A percentile compares a stretch with the other conserved stretches of the same genome.
Conservation (phyloP, 2,797 vertebrate genomes). For the Benthosema pterotum region DNA sequence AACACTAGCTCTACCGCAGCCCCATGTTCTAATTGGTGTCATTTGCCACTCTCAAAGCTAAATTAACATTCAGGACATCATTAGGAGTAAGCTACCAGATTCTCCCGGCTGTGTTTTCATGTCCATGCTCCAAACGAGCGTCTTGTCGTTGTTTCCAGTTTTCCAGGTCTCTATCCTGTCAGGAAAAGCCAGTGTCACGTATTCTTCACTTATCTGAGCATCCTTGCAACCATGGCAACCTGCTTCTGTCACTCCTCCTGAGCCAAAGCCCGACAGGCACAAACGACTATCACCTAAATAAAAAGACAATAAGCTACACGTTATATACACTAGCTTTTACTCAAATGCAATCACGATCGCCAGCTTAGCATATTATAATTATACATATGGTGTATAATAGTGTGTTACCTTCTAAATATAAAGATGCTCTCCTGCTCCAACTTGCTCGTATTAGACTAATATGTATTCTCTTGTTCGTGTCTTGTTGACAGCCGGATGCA, state of each 20-base stretch:
- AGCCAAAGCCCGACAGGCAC: conserved; percentile 73
- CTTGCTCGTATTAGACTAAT: conserved; percentile 52
- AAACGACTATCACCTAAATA: conserved; percentile 60
- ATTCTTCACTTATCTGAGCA: conserved; percentile 77
- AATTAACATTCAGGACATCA: not conserved
- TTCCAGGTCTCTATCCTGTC: conserved; percentile 78
- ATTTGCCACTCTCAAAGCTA: too few relatives aligned
- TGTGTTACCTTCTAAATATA: conserved; percentile 51
- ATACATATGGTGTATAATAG: too few relatives aligned
- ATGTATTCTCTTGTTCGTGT: not conserved
- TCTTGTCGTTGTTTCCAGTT: conserved; percentile 42
- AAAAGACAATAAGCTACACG: not conserved
- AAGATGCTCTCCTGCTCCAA: conserved; percentile 75
- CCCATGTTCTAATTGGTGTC: too few relatives aligned
- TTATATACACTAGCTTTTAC: not conserved
- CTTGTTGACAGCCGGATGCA: not conserved
- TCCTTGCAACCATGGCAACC: conserved; percentile 76
- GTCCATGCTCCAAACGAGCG: conserved; percentile 69
- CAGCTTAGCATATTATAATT: too few relatives aligned
- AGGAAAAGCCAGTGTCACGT: conserved; percentile 73
- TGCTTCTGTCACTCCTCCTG: conserved; percentile 4
- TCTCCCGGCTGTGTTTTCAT: conserved; percentile 32
- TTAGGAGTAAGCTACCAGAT: conserved; percentile 26
- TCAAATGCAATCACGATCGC: too few relatives aligned
- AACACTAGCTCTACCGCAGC: too few relatives aligned